Evolutionary conservation across 2,888 invertebrate genomes (phyloP).

Genomic region (Eutolmus rufibarbis): DNA sequence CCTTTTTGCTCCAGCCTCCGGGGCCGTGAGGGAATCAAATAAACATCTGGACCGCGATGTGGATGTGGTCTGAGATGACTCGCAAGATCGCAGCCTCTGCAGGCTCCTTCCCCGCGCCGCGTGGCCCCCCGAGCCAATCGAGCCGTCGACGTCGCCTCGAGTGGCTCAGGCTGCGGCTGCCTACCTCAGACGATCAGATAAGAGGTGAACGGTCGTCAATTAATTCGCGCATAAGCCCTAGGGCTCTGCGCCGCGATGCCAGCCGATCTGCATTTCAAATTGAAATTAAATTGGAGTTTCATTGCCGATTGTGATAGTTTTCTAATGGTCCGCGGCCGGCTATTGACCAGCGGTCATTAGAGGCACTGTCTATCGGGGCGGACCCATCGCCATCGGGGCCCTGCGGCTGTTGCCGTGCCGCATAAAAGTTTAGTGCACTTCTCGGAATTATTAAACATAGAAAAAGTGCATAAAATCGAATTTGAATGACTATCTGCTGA

Average conservation of each 20-base stretch:
- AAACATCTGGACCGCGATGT: constrained; percentile 9
- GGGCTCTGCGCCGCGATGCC: background rate
- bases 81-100: background rate
- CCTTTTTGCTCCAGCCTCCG: background rate
- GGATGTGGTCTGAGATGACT: constrained; percentile 14
- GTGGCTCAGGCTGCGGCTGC: background rate
- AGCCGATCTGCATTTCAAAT: constrained; percentile 37
- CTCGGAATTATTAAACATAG: background rate
- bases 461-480: constrained; percentile 29
- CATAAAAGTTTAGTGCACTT: constrained; percentile 17
- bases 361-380: background rate
- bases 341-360: constrained; percentile 30
- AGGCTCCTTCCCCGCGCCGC: background rate
- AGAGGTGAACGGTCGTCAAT: constrained; percentile 39
- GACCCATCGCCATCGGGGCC: background rate
- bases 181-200: constrained; percentile 19
- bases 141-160: background rate
- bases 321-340: constrained; percentile 23
- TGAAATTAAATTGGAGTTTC: constrained; percentile 38
- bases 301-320: constrained; percentile 39
- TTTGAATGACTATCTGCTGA: constrained; percentile 18
- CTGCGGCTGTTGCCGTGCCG: background rate
- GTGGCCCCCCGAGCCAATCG: background rate
- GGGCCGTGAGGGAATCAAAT: background rate
- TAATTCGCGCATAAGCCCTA: constrained; percentile 34